phyloP scores from a whole-genome alignment of 1,140 invertebrate genomes.

The Hypothenemus hampei region DNA sequence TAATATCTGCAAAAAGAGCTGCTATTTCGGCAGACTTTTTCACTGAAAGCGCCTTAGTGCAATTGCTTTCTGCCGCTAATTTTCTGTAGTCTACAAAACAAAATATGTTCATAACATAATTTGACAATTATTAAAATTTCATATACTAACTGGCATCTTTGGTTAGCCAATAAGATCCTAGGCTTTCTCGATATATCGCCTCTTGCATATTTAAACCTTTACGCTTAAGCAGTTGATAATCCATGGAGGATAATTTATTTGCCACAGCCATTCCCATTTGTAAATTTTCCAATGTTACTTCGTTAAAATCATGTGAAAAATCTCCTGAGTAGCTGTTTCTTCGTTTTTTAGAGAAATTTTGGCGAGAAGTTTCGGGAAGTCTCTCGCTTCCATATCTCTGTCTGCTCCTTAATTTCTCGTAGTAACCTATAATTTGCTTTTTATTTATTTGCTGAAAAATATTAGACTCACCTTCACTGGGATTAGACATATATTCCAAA shows the following conservation, averaged over 20 bases:
- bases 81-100: background rate
- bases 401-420: constrained; percentile 43
- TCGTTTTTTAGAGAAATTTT: constrained; percentile 2
- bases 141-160: too few species aligned
- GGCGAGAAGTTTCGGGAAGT: background rate
- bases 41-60: constrained; percentile 68
- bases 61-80: constrained; percentile 49
- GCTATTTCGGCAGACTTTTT: constrained; percentile 86
- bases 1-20: constrained; percentile 72
- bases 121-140: too few species aligned
- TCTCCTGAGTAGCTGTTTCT: constrained; percentile 18
- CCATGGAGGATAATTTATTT: constrained; percentile 44
- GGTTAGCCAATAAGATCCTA: constrained; percentile 21
- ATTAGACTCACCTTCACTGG: constrained; percentile 31
- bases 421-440: constrained; percentile 31
- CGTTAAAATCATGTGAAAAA: background rate
- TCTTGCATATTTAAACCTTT: constrained; percentile 4
- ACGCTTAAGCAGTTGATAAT: constrained; percentile 61
- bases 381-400: constrained; percentile 26
- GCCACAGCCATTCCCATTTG: constrained; percentile 7
- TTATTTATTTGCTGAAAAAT: background rate
- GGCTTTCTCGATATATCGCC: constrained; percentile 11
- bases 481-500: constrained; percentile 52
- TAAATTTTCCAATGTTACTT: constrained; percentile 11
- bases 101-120: too few species aligned